Evolutionary conservation across 2,888 invertebrate species (phyloP), one percentile per base, ranked within the genome.

Genomic region (Exephanes ischioxanthus): DNA sequence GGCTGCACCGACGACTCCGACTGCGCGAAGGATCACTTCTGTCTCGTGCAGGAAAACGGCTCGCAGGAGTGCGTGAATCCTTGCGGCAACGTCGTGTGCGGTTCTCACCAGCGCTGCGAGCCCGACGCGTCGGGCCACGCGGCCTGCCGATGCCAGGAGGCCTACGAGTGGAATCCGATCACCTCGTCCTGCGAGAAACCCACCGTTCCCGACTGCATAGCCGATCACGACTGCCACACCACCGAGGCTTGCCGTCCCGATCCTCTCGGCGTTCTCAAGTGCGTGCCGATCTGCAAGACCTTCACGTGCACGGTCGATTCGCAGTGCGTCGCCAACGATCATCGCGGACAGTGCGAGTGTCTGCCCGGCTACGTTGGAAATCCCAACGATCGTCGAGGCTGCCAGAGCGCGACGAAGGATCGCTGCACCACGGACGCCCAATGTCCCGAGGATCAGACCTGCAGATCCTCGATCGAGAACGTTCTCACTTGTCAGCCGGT

Each of bases 311-410:
- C 98, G 0, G 95, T 96, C 78, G 98, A 98, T 94, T 97, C 98
- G 0, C 96, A 97, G 86, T 98, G 98, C 94, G 94, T 97, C 2
- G 96, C 97, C 0, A 95, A 94, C 85, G 95, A 95, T 82, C 98
- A 98, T 90, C 95, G 95, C 90, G 97, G 97, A 63, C 96, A 96
- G 90, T 99, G 99, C 92, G 97, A 97, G 91, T 99, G 99, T 92
- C 94, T 97, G 22, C 94, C 96, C 55, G 98, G 98, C 3, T 99
- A 96, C 93, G 96, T 96, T 14, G 99, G 99, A 53, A 98, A 99
- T 95, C 97, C 98, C 22, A 98, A 98, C 91, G 97, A 98, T 92
- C 96, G 98, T 33, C 96, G 96, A 88, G 98, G 98, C n/a, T 98
- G 98, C 91, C 95, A 96, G 89, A 95, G 96, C 16, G 94, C 96